Evolutionary conservation across 2,113 vertebrate species (phyloP).

Genomic region (Megaptera novaeangliae): DNA sequence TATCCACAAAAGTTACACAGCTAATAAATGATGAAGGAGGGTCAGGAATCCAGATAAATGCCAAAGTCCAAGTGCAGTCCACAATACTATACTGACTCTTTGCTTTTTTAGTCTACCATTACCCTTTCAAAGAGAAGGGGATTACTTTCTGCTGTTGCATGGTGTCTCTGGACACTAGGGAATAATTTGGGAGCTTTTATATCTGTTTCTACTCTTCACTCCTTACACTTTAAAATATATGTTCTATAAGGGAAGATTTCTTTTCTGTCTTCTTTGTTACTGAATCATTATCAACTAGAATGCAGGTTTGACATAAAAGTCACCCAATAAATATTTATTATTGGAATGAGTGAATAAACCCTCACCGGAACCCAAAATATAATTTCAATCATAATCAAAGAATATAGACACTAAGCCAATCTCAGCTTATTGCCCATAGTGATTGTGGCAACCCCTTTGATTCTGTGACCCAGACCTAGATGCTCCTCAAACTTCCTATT

Average conservation of each 20-base stretch:
- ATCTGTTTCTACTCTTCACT: not conserved
- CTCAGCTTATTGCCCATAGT: not conserved
- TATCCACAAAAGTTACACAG: not conserved
- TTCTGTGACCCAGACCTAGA: not conserved
- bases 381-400: not conserved
- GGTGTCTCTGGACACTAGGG: not conserved
- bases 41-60: not conserved
- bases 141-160: not conserved
- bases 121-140: not conserved
- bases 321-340: not conserved
- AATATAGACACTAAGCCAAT: not conserved
- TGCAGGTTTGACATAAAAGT: not conserved
- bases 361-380: not conserved
- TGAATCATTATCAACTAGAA: not conserved
- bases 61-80: not conserved
- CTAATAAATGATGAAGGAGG: not conserved
- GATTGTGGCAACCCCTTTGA: not conserved
- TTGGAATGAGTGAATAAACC: not conserved
- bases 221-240: not conserved
- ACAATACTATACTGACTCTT: not conserved
- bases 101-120: not conserved
- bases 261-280: not conserved
- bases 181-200: not conserved
- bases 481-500: not conserved
- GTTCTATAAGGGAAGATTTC: not conserved